Evolutionary conservation across 2,888 invertebrate species (phyloP), one percentile per base, ranked within the genome.

Genomic region (Cantharis rustica): DNA sequence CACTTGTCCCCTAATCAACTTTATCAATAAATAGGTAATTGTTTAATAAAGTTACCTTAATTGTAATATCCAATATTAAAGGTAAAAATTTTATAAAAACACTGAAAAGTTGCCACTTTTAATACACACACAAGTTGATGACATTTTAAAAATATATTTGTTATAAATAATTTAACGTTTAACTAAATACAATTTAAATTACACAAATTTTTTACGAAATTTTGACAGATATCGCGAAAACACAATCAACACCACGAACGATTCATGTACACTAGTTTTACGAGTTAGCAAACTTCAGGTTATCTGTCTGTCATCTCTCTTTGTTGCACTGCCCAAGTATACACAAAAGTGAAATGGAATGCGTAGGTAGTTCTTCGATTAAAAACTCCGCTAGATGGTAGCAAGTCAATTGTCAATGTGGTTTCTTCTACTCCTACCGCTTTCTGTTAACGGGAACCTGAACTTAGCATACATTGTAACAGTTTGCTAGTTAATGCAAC

Each of bases 151-250:
- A 47, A 47, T 47, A 13, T 47, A n/a, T 47, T 47, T 47, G 9
- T n/a, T 47, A 47, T 0, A 47, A n/a, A 13, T 47, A n/a, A 47
- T 47, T 47, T 47, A 47, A 47, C n/a, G n/a, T n/a, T 47, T 47
- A 47, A 47, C 47, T 47, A n/a, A 47, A 47, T 47, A 7, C n/a
- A 47, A 47, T 47, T 47, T 47, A 47, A 47, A 47, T n/a, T 47
- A 69, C 26, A 31, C 69, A 69, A 69, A 72, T 62, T 68, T 47
- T 75, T 71, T 68, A 68, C 9, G 17, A 71, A 71, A 75, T 75
- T 75, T 71, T 75, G 75, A 75, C 75, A 75, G 75, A 61, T 69
- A 75, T 66, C 69, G 71, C 47, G 71, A 71, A 75, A 72, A 72
- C 75, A 75, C 75, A 71, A 69, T 75, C 75, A 72, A 75, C 75